Conservation (phyloP, 64 coral and sea anemone genomes). For the Pocillopora damicornis region DNA sequence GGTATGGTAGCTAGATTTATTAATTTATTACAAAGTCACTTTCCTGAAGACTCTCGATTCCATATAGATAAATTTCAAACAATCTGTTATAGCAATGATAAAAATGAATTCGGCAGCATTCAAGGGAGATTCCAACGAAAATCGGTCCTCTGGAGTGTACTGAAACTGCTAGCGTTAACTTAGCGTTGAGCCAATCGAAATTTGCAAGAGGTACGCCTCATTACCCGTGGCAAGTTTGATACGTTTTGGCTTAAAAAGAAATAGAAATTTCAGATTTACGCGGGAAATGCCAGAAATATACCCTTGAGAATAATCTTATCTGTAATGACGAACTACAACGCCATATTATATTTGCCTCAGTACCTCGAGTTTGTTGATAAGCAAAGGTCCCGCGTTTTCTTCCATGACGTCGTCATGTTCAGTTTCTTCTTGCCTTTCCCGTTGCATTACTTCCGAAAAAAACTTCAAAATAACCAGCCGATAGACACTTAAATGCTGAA, state of each 20-base stretch:
- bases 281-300: neutral
- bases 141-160: no score
- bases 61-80: no score
- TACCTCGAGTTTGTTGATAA: slow-evolving; percentile 86
- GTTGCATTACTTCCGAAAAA: slow-evolving; percentile 16
- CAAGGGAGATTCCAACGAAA: no score
- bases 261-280: neutral
- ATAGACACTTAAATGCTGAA: neutral
- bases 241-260: neutral
- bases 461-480: neutral
- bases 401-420: slow-evolving; percentile 67
- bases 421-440: slow-evolving; percentile 69
- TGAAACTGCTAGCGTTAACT: no score
- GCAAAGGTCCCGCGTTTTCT: slow-evolving; percentile 77
- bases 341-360: neutral
- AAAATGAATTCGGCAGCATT: no score
- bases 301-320: neutral
- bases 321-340: neutral
- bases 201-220: no score
- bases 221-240: no score
- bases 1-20: no score
- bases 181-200: no score
- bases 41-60: no score
- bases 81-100: no score
- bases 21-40: no score